Base-by-base conservation (phyloP, 2,888 invertebrate species). In the Branchipolynoe longqiensis region DNA sequence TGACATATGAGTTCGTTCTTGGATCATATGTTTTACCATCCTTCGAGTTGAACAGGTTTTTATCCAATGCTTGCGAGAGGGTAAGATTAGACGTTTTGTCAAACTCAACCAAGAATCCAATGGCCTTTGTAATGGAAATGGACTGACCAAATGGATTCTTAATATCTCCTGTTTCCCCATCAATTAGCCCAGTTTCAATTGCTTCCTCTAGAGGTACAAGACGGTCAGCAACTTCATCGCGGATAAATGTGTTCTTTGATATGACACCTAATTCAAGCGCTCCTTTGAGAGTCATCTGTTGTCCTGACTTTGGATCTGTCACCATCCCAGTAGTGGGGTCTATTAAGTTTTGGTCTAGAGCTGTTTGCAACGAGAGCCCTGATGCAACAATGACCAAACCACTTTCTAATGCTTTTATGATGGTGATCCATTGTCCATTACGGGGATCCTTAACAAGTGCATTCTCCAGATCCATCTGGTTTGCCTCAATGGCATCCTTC, bases 321-420 rank as follows among this genome's bases (percentile, higher is more conserved):
- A 98, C 97, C 84, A 95, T 94, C 22, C 97, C 97, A 0, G 98
- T 98, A 88, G 96, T 95, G n/a, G 96, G 95, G 94, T 98, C 96
- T 74, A 99, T 96, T 38, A 99, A 96, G 92, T 97, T 96, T 87
- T 97, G 95, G 90, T 96, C 96, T 64, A 99, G 95, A 90, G 98
- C 94, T 88, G 92, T 91, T 83, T 90, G 86, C 89, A 92, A 78
- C 4, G 56, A 31, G 6, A 58, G 59, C 0, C 62, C 62, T 83
- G 25, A 4, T 6, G 58, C 12, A 28, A 38, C 36, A 0, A 22
- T 18, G 8, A 83, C 31, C 28, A 83, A 22, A 18, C 33, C 83
- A 3, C 40, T 2, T 41, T 83, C 40, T 28, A 83, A 8, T 58
- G 83, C 83, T 33, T 83, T 59, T 54, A 18, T 12, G 48, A 78